Conservation (phyloP, 2,888 invertebrate species). For the Malthinus seriepunctatus region DNA sequence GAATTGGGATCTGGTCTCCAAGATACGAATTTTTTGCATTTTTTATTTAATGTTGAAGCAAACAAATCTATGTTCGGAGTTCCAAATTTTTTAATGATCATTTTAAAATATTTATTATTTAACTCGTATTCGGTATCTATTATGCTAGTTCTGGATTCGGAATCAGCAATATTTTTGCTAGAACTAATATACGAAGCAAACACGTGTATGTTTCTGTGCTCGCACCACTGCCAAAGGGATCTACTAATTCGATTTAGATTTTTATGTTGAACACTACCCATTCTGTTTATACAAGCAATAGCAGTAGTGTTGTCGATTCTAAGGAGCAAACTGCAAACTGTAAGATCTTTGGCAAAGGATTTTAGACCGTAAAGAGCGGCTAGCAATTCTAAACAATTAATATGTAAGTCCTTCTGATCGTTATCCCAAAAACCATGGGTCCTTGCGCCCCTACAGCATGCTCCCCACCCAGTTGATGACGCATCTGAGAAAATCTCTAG, state of each 20-base stretch:
- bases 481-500: slow-evolving; percentile 11
- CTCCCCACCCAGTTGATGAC: slow-evolving; percentile 32
- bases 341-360: slow-evolving; percentile 30
- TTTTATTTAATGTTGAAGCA: slow-evolving; percentile 11
- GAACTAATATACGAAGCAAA: no score
- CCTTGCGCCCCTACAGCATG: slow-evolving; percentile 17
- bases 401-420: slow-evolving; percentile 30
- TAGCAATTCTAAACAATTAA: slow-evolving; percentile 37
- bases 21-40: slow-evolving; percentile 13
- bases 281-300: no score
- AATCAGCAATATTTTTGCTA: no score
- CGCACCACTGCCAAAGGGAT: slow-evolving; percentile 33
- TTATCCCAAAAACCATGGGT: slow-evolving; percentile 34
- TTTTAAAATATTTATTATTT: not conserved
- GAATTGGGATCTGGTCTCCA: slow-evolving; percentile 18
- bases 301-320: slow-evolving; percentile 36
- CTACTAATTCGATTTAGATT: slow-evolving; percentile 31
- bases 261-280: slow-evolving; percentile 30
- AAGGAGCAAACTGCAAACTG: slow-evolving; percentile 28
- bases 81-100: not conserved
- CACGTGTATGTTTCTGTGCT: slow-evolving; percentile 8
- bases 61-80: slow-evolving; percentile 13
- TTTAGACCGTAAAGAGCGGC: slow-evolving; percentile 35
- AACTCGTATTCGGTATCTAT: slow-evolving; percentile 16
- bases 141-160: no score